phyloP scores from a whole-genome alignment of 2,797 vertebrate species.

The Diplodus sargus region DNA sequence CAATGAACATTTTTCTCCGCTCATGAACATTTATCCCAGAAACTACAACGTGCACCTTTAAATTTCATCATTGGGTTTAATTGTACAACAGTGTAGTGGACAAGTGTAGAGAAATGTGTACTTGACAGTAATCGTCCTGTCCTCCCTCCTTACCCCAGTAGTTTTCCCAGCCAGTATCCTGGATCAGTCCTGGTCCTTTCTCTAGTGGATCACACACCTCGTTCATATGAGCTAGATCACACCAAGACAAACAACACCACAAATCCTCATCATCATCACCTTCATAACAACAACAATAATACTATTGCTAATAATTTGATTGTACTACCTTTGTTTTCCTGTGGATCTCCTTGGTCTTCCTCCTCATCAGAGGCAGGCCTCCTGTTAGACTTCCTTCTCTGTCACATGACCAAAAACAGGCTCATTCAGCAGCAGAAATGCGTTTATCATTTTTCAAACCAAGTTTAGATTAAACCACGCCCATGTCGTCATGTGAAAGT shows the following conservation, averaged over 20 bases:
- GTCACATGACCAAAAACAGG: conserved; percentile 34
- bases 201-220: not conserved
- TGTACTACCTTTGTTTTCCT: conserved; percentile 30
- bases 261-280: not conserved
- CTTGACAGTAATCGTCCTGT: not conserved
- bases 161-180: conserved; percentile 85
- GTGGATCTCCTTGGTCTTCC: not conserved
- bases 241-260: not conserved
- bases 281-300: not conserved
- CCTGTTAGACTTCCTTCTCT: conserved; percentile 48
- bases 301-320: too few species aligned
- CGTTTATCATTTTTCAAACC: not conserved
- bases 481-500: too few species aligned
- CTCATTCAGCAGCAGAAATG: not conserved
- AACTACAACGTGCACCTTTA: too few species aligned
- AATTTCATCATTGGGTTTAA: too few species aligned
- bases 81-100: not conserved
- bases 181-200: not conserved
- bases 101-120: not conserved
- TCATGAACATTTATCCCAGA: too few species aligned
- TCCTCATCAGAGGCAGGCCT: conserved; percentile 41
- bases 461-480: too few species aligned
- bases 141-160: conserved; percentile 87
- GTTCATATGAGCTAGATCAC: not conserved
- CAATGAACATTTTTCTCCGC: too few species aligned